Evolutionary conservation across 2,888 invertebrate species (phyloP).

Genomic region (Macaria liturata): DNA sequence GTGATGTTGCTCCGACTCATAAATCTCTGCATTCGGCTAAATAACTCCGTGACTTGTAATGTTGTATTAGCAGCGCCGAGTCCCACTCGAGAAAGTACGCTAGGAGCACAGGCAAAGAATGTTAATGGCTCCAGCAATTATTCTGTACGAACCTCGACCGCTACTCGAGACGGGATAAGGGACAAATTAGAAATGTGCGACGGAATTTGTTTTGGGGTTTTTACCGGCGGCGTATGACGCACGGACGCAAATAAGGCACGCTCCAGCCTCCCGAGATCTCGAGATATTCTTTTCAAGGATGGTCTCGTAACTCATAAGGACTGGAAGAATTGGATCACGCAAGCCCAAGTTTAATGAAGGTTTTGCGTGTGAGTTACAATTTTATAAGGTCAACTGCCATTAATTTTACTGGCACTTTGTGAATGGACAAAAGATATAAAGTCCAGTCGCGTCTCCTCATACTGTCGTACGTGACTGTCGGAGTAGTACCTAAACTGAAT

Average conservation of each 20-base stretch:
- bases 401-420: slow-evolving; percentile 49
- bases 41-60: slow-evolving; percentile 49
- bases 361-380: slow-evolving; percentile 40
- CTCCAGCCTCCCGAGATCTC: slow-evolving; percentile 31
- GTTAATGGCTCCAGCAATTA: slow-evolving; percentile 68
- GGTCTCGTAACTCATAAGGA: slow-evolving; percentile 17
- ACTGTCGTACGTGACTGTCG: slow-evolving; percentile 61
- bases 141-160: slow-evolving; percentile 50
- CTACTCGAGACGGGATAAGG: slow-evolving; percentile 48
- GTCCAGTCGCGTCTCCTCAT: slow-evolving; percentile 58
- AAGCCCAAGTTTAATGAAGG: slow-evolving; percentile 35
- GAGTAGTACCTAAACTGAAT: slow-evolving; percentile 54
- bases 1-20: slow-evolving; percentile 28
- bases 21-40: slow-evolving; percentile 36
- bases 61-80: slow-evolving; percentile 44
- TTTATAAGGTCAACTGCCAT: slow-evolving; percentile 36
- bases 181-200: slow-evolving; percentile 48
- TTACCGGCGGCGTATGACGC: slow-evolving; percentile 32
- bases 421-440: slow-evolving; percentile 57
- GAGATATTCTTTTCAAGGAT: slow-evolving; percentile 28
- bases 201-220: slow-evolving; percentile 36
- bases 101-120: slow-evolving; percentile 56
- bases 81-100: slow-evolving; percentile 62
- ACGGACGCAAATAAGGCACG: slow-evolving; percentile 35
- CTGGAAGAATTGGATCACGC: slow-evolving; percentile 39